Evolutionary conservation across 1,140 invertebrate genomes (phyloP).

Genomic region (Metaphire vulgaris): DNA sequence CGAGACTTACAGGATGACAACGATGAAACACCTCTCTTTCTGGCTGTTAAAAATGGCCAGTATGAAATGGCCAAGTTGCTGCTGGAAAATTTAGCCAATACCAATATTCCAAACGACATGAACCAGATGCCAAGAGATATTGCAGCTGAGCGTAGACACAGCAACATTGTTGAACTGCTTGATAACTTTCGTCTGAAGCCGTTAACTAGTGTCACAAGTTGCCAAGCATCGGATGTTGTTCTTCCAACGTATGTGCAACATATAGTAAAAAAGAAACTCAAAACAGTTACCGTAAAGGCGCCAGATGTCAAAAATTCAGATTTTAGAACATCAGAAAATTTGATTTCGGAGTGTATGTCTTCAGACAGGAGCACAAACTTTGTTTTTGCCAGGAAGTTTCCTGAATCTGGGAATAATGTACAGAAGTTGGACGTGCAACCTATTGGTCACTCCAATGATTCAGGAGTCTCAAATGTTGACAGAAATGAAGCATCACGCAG

Average conservation of each 20-base stretch:
- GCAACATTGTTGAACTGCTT: constrained; percentile 82
- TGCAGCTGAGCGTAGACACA: constrained; percentile 79
- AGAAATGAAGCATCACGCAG: neutral
- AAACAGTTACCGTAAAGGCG: neutral
- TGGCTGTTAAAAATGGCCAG: constrained; percentile 87
- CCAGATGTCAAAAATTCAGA: neutral
- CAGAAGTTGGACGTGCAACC: too few species aligned
- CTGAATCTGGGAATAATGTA: too few species aligned
- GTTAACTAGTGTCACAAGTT: neutral
- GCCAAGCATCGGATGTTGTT: neutral
- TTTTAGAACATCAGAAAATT: neutral
- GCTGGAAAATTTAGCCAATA: constrained; percentile 82
- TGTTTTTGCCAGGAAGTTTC: neutral
- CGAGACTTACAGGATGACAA: constrained; percentile 92
- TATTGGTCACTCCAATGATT: too few species aligned
- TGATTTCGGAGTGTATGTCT: neutral
- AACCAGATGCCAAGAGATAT: constrained; percentile 86
- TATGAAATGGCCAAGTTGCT: constrained; percentile 83
- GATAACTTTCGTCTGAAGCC: constrained; percentile 64
- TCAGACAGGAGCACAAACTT: neutral
- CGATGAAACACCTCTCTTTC: constrained; percentile 90
- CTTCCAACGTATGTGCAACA: neutral
- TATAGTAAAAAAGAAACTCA: neutral
- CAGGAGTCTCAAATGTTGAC: neutral
- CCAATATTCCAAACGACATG: constrained; percentile 97